Evolutionary conservation across 1,140 invertebrate species (phyloP), one percentile per base, ranked within the genome.

Genomic region (Anastrepha ludens): DNA sequence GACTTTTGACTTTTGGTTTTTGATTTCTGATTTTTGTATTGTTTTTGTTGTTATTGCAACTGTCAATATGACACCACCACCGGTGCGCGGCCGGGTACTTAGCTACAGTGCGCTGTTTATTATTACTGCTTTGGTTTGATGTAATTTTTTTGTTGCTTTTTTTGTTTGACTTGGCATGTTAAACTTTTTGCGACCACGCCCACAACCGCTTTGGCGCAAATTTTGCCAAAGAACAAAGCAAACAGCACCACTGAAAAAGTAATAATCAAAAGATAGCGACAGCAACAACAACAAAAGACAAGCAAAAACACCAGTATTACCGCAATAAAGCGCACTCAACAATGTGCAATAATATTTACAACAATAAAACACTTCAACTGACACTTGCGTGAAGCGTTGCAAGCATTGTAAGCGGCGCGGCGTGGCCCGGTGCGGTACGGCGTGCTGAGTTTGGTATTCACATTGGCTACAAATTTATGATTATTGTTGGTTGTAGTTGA

Each of bases 331-430:
- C 70, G 13, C 41, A 47, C 39, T 20, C 47, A 58, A 81, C 47
- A 81, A 81, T 55, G 47, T 81, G n/a, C 74, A 81, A 81, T 81
- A 81, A 81, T 81, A 81, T 81, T 81, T 55, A 50, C 74, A 81
- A 55, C 41, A 58, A 81, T 81, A 55, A 81, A 81, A 81, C 74
- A 81, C 74, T 29, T 4, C 74, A 3, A 50, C 50, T 55, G 70
- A 5, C 5, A 13, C 47, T 29, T 41, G 39, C 67, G 50, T 47
- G 64, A 29, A 29, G 64, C 17, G 67, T 0, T 55, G 39, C 4
- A 41, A 17, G n/a, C 44, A 13, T 20, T 47, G 47, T 3, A 6
- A 47, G 17, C 47, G 74, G 20, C 8, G 44, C 47, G 74, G 9
- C 7, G 44, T 81, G 44, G 47, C 47, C 6, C 4, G 5, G 9